Evolutionary conservation across 2,797 vertebrate species (phyloP).

Genomic region (Muscicapa comitata): DNA sequence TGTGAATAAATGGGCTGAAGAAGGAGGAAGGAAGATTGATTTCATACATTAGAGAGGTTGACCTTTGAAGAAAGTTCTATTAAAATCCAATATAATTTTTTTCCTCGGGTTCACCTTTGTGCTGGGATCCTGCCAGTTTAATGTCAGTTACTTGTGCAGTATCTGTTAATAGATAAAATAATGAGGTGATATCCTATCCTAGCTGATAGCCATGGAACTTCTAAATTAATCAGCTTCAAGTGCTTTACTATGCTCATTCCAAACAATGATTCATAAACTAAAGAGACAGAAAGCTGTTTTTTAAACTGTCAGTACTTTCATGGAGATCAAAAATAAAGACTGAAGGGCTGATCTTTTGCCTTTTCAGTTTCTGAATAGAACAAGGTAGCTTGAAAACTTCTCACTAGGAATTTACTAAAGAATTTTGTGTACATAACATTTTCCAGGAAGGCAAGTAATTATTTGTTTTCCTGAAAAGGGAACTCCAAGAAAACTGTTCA

Average conservation of each 20-base stretch:
- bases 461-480: neutral
- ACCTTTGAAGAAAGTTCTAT: slow-evolving; percentile 43
- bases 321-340: neutral
- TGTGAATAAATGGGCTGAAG: neutral
- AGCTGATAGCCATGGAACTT: neutral
- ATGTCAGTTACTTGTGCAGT: neutral
- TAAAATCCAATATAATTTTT: slow-evolving; percentile 41
- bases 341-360: neutral
- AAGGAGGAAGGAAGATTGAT: slow-evolving; percentile 22
- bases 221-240: neutral
- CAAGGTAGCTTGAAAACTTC: neutral
- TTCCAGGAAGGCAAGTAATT: neutral
- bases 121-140: slow-evolving; percentile 1
- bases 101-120: neutral
- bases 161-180: slow-evolving; percentile 5
- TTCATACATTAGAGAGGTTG: neutral
- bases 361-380: neutral
- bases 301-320: neutral
- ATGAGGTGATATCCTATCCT: neutral
- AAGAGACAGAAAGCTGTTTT: neutral
- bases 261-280: neutral
- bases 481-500: neutral
- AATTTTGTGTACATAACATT: neutral
- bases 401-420: neutral
- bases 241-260: neutral